These are phyloP conservation scores for Crematogaster levior DNA, from an alignment of 2,888 invertebrate species.

Conservation along the genomic window DNA sequence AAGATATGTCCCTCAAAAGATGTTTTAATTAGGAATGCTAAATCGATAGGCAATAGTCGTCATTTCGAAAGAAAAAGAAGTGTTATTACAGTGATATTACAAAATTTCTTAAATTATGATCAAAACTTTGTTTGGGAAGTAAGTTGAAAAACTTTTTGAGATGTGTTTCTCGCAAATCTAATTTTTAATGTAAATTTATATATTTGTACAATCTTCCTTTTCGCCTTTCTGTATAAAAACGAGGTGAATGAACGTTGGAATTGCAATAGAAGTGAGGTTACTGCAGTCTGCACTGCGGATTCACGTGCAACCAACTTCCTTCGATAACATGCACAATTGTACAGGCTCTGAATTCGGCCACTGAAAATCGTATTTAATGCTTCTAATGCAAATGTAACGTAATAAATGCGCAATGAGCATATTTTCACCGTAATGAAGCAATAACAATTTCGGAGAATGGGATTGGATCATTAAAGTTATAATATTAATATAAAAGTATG, in stretches of 20 bases:
- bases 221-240: slow-evolving; percentile 18
- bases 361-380: neutral
- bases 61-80: neutral
- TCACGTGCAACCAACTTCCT: slow-evolving; percentile 68
- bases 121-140: neutral
- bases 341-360: slow-evolving; percentile 51
- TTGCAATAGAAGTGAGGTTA: slow-evolving; percentile 63
- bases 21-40: neutral
- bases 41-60: neutral
- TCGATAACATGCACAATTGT: slow-evolving; percentile 33
- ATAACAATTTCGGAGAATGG: neutral
- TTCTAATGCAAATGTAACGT: neutral
- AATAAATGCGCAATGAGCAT: neutral
- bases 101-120: neutral
- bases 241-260: slow-evolving; percentile 59
- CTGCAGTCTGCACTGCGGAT: slow-evolving; percentile 82
- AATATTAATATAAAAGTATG: neutral
- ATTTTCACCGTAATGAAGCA: neutral
- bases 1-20: neutral
- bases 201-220: neutral
- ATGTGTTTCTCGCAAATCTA: neutral
- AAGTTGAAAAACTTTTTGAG: neutral
- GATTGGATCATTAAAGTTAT: neutral
- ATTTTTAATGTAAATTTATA: neutral
- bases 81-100: no score